phyloP scores from a whole-genome alignment of 2,888 invertebrate species.

The Limnephilus lunatus region DNA sequence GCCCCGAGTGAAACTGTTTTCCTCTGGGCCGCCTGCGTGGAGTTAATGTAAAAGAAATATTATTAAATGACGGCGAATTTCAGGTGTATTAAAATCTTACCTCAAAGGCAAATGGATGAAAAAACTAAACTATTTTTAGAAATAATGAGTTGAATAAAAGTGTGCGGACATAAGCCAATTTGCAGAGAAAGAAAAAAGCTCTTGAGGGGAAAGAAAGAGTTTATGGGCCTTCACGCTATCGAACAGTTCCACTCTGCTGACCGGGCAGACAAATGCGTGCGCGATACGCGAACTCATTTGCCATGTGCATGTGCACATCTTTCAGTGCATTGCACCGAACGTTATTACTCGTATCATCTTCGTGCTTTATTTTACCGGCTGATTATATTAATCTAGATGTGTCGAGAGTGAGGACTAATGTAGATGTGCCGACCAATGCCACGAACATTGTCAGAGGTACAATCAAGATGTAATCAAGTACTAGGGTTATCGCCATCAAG shows the following conservation, averaged over 20 bases:
- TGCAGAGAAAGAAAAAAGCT: neutral
- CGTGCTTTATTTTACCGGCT: neutral
- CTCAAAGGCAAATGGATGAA: no score
- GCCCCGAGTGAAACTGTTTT: no score
- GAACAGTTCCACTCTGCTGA: conserved; percentile 15
- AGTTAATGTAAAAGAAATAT: no score
- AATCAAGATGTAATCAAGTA: neutral
- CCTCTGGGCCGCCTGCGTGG: no score
- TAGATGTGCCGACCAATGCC: neutral
- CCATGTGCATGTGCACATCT: neutral
- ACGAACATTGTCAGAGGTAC: neutral
- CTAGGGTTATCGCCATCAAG: neutral
- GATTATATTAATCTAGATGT: neutral
- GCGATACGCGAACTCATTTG: neutral
- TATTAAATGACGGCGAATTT: no score
- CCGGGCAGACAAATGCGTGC: neutral
- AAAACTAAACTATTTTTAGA: neutral
- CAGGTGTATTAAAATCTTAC: no score
- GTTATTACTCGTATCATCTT: neutral
- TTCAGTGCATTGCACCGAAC: conserved; percentile 23
- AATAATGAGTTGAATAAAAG: neutral
- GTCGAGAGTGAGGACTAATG: neutral
- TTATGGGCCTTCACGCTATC: conserved; percentile 27
- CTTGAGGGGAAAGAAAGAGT: neutral
- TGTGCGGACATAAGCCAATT: neutral